Percentiles rank a stretch among this genome's conserved stretches.
phyloP scores from a whole-genome alignment of 2,113 vertebrate genomes.

The Bostrychus sinensis region DNA sequence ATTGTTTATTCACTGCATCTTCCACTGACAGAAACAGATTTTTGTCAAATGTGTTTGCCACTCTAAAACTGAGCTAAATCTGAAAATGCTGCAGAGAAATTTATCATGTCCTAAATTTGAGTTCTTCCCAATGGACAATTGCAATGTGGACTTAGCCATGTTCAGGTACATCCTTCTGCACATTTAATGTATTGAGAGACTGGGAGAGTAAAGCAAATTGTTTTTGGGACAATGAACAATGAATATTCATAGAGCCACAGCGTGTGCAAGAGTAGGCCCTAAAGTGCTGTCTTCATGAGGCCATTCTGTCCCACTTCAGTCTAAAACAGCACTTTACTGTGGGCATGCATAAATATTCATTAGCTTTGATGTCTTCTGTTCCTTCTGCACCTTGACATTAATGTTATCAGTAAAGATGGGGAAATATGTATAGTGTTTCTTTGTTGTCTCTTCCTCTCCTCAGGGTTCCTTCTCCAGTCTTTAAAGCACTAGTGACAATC shows the following conservation, averaged over 20 bases:
- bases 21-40: background rate
- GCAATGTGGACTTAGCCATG: slow-evolving; percentile 35
- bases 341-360: slow-evolving; percentile 74
- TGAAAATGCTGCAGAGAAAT: background rate
- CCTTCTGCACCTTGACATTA: slow-evolving; percentile 73
- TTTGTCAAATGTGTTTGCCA: background rate
- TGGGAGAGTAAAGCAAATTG: slow-evolving; percentile 68
- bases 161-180: slow-evolving; percentile 34
- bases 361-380: slow-evolving; percentile 67
- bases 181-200: slow-evolving; percentile 60
- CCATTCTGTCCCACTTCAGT: slow-evolving; percentile 74
- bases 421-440: slow-evolving; percentile 57
- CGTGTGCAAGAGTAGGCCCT: slow-evolving; percentile 67
- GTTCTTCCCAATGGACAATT: background rate
- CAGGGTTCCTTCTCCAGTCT: slow-evolving; percentile 34
- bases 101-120: background rate
- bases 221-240: slow-evolving; percentile 78
- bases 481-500: slow-evolving; percentile 54
- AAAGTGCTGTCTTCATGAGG: slow-evolving; percentile 73
- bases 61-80: background rate
- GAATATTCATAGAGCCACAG: slow-evolving; percentile 71
- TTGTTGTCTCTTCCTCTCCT: slow-evolving; percentile 14
- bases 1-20: background rate
- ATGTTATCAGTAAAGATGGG: slow-evolving; percentile 66
- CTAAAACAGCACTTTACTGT: slow-evolving; percentile 74